Base-by-base conservation (phyloP, 2,113 vertebrate species). In the Brachirus orientalis region DNA sequence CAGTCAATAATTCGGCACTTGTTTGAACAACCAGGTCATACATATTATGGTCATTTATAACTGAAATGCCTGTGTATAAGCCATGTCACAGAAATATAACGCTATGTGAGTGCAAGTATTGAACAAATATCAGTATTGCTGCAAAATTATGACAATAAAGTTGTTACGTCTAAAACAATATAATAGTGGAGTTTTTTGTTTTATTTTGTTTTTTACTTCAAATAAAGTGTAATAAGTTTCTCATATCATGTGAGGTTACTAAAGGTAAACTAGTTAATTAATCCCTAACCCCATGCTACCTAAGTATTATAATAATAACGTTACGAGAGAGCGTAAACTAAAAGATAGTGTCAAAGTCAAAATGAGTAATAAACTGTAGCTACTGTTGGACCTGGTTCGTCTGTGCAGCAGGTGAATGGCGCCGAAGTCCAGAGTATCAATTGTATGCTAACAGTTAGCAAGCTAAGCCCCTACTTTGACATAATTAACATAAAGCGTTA, bases 401-500 rank as follows among this genome's bases (percentile, higher is more conserved):
- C 40, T 43, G n/a, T 10, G 60, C 8, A 57, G 35, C 12, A 6
- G 54, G 38, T 73, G 50, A 77, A 51, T 11, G 35, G 35, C 61
- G 48, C 54, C 46, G 16, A 28, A 1, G 10, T 3, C 59, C 1
- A 33, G 8, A 76, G 51, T 11, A 19, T 35, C 4, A 28, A 36
- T 4, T 35, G 16, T n/a, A 18, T 63, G 44, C 41, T 37, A 67
- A 43, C 35, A 64, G 53, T 64, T 79, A 68, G 58, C 53, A 36
- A 8, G 60, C 61, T 41, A 57, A 53, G 54, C 56, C 61, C 44
- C 7, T 8, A 40, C 28, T 19, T n/a, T 47, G n/a, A 16, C 47
- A 16, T 3, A 14, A 13, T n/a, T 18, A 58, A 16, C 12, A 28
- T 36, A 59, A 16, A 41, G 35, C 18, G 3, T 56, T 8, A 12